Evolutionary conservation across 2,888 invertebrate genomes (phyloP), one percentile per base, ranked within the genome.

Genomic region (Ctena decussata): DNA sequence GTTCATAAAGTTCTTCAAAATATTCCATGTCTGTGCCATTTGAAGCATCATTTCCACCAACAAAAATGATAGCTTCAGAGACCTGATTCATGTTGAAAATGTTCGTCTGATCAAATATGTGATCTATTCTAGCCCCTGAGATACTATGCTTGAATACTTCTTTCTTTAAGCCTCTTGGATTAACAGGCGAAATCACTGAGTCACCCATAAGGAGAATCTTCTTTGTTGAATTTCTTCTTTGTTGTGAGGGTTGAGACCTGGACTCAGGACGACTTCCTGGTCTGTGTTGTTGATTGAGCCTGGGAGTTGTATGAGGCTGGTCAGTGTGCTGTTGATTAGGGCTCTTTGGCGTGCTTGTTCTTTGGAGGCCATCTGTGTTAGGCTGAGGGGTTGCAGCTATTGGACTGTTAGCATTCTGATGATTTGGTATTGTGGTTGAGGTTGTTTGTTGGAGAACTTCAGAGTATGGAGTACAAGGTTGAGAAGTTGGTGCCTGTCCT

Each of bases 31-130:
- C 44, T 12, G 41, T 8, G 3, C 30, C 39, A 72, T 15, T 46
- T 1, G 35, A 32, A 24, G 72, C 72, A 46, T 72, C 72, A 72
- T 72, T 72, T 72, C 72, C 72, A 21, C 72, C 72, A 3, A 41
- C 41, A 27, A 6, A 72, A 11, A 72, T 35, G n/a, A 72, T 41
- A 2, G 24, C 46, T 11, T 72, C 6, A 15, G 72, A 41, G 35
- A 72, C 39, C 6, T 41, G 72, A n/a, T n/a, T 44, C 1, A 72
- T 27, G 44, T 72, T 35, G 18, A 41, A 72, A 3, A 44, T 41
- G 1, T 46, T 41, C 15, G 35, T 6, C 24, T 72, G 15, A n/a
- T 41, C 18, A 2, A 72, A 30, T 8, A 72, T 21, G 27, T 27
- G 30, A 21, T 72, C 72, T 3, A 72, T 30, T 41, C 12, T 72